Percentiles rank a stretch among this genome's conserved stretches.
Evolutionary conservation across 2,113 vertebrate genomes (phyloP).

Genomic region (Neotoma lepida): DNA sequence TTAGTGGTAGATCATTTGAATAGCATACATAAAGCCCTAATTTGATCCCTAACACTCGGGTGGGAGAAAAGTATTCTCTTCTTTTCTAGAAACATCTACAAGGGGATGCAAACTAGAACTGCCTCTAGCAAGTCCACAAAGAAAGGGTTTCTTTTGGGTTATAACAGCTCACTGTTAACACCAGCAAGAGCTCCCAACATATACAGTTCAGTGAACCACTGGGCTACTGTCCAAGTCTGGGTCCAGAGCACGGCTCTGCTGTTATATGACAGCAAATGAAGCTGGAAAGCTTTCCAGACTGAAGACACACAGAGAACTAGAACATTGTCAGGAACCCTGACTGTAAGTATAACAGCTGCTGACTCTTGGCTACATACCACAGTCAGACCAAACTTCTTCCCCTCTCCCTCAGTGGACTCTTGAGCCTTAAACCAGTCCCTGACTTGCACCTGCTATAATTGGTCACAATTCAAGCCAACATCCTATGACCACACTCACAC

Average conservation of each 20-base stretch:
- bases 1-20: not conserved
- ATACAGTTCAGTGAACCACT: too few species aligned
- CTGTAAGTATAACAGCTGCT: not conserved
- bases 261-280: not conserved
- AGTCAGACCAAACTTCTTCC: not conserved
- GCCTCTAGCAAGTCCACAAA: not conserved
- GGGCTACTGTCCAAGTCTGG: not conserved
- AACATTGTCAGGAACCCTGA: not conserved
- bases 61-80: not conserved
- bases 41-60: not conserved
- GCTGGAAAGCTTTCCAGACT: not conserved
- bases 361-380: not conserved
- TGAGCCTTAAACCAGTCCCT: not conserved
- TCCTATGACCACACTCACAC: not conserved
- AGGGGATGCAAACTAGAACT: too few species aligned
- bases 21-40: not conserved
- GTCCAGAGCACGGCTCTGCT: not conserved
- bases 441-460: accelerated
- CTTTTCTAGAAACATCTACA: not conserved
- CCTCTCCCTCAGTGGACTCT: not conserved
- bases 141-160: not conserved
- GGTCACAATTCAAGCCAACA: not conserved
- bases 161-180: not conserved
- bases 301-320: not conserved
- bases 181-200: too few species aligned